A percentile compares a stretch with the other conserved stretches of the same genome.
Conservation (phyloP, 2,113 vertebrate species). For the Regulus satrapa region DNA sequence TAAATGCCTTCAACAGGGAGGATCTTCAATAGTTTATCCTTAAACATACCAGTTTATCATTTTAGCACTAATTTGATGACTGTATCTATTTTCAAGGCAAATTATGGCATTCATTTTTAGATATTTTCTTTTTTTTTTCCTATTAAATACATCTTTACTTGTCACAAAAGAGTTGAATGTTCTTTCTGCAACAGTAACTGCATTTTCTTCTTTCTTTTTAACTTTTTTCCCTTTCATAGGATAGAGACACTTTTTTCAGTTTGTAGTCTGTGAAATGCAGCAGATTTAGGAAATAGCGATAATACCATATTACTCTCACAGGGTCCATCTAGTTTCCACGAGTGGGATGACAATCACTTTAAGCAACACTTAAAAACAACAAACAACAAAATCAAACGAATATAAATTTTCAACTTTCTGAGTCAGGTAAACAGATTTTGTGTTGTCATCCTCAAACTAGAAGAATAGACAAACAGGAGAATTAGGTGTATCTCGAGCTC, state of each 20-base stretch:
- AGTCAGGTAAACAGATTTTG: background rate
- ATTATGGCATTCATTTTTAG: background rate
- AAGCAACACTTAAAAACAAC: background rate
- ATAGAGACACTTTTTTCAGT: background rate
- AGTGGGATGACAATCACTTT: background rate
- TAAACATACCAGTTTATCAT: background rate
- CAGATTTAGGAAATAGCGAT: background rate
- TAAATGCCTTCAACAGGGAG: background rate
- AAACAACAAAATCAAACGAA: background rate
- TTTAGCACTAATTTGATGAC: background rate
- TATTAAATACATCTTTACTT: background rate
- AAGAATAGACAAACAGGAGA: background rate
- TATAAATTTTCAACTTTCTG: background rate
- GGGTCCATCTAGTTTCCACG: background rate
- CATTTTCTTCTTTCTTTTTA: background rate
- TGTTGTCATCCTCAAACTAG: background rate
- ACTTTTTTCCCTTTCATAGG: background rate
- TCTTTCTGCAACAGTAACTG: background rate
- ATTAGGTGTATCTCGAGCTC: background rate
- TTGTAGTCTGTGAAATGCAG: background rate
- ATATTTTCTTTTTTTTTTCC: background rate
- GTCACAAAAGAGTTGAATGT: background rate
- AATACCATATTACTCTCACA: accelerated
- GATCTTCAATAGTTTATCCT: background rate
- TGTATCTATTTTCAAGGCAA: background rate